Percentiles rank a stretch among this genome's conserved stretches.
These are phyloP conservation scores for Serrognathus titanus DNA, from an alignment of 2,888 invertebrate genomes.

Conservation along the genomic window DNA sequence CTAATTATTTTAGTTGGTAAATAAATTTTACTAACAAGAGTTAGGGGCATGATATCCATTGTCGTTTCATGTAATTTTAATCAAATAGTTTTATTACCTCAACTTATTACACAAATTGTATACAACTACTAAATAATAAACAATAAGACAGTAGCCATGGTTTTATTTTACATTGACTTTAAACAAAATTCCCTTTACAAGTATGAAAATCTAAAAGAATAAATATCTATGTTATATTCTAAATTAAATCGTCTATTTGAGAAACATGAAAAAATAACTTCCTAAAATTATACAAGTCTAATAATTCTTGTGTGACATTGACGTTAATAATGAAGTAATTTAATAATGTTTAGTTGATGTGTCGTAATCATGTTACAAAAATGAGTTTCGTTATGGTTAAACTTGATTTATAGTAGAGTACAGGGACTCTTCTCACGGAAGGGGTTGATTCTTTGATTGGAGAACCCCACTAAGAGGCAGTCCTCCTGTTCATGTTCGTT, in stretches of 20 bases:
- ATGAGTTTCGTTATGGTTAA: no score
- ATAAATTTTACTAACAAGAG: neutral
- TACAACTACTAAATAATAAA: slow-evolving; percentile 11
- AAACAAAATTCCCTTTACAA: neutral
- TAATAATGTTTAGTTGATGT: slow-evolving; percentile 3
- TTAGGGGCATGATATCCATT: slow-evolving; percentile 6
- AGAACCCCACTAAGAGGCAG: slow-evolving; percentile 88
- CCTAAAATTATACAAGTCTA: neutral
- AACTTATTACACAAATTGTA: slow-evolving; percentile 10
- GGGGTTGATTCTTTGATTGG: slow-evolving; percentile 91
- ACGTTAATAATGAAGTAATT: neutral
- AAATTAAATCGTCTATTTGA: no score
- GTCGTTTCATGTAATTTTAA: slow-evolving; percentile 13
- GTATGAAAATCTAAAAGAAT: neutral
- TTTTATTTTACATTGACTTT: neutral
- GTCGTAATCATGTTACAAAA: neutral
- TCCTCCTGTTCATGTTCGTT: slow-evolving; percentile 90
- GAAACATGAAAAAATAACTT: neutral
- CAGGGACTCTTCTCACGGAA: slow-evolving; percentile 93
- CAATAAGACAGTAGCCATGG: neutral
- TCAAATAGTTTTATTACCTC: slow-evolving; percentile 10
- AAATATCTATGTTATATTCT: no score
- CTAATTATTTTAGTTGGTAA: neutral
- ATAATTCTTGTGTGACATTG: neutral
- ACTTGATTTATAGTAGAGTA: slow-evolving; percentile 65